These are phyloP conservation scores for Poeciliopsis occidentalis DNA, from an alignment of 2,113 vertebrate species.

Conservation along the genomic window DNA sequence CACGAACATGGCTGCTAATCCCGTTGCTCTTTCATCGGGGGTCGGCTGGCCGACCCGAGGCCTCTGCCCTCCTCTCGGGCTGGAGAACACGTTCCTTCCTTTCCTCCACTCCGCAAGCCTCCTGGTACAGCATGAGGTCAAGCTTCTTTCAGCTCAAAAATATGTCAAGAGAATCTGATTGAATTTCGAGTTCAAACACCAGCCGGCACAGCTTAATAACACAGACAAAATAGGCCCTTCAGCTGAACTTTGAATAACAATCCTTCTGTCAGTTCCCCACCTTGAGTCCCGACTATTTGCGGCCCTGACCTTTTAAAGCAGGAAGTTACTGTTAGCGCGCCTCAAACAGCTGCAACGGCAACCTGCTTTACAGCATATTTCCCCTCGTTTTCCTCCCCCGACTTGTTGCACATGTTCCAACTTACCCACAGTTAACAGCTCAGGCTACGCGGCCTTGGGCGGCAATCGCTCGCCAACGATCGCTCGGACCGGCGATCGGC, in stretches of 20 bases:
- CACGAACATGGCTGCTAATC: slow-evolving; percentile 74
- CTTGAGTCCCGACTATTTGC: slow-evolving; percentile 60
- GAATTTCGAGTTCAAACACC: too few relatives aligned
- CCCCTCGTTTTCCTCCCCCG: slow-evolving; percentile 12
- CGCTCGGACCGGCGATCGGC: background rate
- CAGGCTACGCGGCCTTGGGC: background rate
- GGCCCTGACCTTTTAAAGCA: slow-evolving; percentile 71
- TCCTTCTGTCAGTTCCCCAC: slow-evolving; percentile 51
- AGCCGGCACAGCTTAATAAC: background rate
- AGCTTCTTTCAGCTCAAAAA: slow-evolving; percentile 11
- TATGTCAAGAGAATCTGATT: background rate
- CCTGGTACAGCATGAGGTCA: slow-evolving; percentile 22
- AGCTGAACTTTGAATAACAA: slow-evolving; percentile 63
- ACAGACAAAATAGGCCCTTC: slow-evolving; percentile 37
- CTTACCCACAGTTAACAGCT: background rate
- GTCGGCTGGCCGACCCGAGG: slow-evolving; percentile 28
- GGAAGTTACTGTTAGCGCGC: slow-evolving; percentile 63
- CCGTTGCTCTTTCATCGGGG: slow-evolving; percentile 65
- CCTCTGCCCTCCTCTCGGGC: slow-evolving; percentile 44
- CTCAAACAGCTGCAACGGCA: slow-evolving; percentile 42
- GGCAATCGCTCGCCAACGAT: background rate
- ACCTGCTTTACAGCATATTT: slow-evolving; percentile 57
- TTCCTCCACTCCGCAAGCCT: slow-evolving; percentile 36
- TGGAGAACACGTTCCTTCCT: slow-evolving; percentile 47
- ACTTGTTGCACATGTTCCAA: slow-evolving; percentile 3